Evolutionary conservation across 2,113 vertebrate genomes (phyloP).

Genomic region (Struthio camelus): DNA sequence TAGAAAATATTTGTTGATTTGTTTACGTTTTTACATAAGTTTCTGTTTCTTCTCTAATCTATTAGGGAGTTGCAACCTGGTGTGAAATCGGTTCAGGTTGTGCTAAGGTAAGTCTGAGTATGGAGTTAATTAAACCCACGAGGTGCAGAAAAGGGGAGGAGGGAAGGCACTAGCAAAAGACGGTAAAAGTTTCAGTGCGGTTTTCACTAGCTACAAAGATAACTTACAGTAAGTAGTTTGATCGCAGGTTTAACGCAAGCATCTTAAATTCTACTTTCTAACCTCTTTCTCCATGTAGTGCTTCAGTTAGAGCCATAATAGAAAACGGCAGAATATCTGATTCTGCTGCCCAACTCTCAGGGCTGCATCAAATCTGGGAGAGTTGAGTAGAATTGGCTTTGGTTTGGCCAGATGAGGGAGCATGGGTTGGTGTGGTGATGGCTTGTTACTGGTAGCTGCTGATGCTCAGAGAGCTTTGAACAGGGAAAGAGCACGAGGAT

Average conservation of each 20-base stretch:
- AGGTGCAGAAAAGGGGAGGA: background rate
- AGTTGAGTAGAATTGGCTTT: background rate
- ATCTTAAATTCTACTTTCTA: background rate
- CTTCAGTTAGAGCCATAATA: background rate
- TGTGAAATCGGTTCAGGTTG: conserved; percentile 94
- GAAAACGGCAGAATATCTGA: background rate
- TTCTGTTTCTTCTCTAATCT: background rate
- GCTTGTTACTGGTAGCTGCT: background rate
- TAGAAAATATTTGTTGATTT: background rate
- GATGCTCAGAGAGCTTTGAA: background rate
- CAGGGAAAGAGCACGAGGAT: accelerated
- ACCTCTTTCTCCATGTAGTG: accelerated
- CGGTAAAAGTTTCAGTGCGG: accelerated
- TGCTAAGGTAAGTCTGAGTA: conserved; percentile 84
- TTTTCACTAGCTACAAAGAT: background rate
- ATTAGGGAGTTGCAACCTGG: conserved; percentile 91
- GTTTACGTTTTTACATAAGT: background rate
- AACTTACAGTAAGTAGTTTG: background rate
- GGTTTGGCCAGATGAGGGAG: background rate
- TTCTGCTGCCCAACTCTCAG: background rate
- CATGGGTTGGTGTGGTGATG: background rate
- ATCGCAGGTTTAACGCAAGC: background rate
- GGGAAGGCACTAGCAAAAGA: background rate
- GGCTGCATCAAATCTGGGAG: background rate
- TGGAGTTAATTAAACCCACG: background rate